Percentiles rank a stretch among this genome's conserved stretches.
Evolutionary conservation across 2,888 invertebrate genomes (phyloP).

Genomic region (Melolontha melolontha): DNA sequence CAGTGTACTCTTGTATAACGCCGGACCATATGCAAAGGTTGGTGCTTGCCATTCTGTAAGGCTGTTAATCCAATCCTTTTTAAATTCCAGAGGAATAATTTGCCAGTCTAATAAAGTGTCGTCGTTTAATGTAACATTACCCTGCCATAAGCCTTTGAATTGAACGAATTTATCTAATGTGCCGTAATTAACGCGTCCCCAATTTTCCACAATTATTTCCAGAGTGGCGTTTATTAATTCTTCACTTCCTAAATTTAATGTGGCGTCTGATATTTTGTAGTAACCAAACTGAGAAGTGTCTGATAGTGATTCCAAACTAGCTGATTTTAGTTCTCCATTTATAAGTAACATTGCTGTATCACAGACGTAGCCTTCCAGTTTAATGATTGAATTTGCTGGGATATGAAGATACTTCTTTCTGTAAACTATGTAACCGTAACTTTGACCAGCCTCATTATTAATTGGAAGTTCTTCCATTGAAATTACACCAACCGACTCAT

Average conservation of each 20-base stretch:
- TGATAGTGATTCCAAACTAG: conserved; percentile 54
- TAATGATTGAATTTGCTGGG: conserved; percentile 55
- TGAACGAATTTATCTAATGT: conserved; percentile 63
- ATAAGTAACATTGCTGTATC: conserved; percentile 69
- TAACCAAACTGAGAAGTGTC: conserved; percentile 64
- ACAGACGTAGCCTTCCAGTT: conserved; percentile 64
- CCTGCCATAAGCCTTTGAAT: conserved; percentile 64
- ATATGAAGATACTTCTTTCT: conserved; percentile 60
- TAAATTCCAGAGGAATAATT: conserved; percentile 69
- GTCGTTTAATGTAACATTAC: conserved; percentile 65
- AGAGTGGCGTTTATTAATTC: conserved; percentile 54
- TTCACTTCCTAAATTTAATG: conserved; percentile 52
- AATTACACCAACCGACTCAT: conserved; percentile 41
- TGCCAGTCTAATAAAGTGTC: conserved; percentile 64
- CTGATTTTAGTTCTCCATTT: conserved; percentile 63
- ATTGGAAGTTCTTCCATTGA: conserved; percentile 57
- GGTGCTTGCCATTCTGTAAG: conserved; percentile 57
- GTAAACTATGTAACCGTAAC: conserved; percentile 71
- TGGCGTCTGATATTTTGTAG: conserved; percentile 59
- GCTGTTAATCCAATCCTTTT: conserved; percentile 62
- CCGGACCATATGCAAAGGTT: conserved; percentile 65
- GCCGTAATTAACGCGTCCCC: conserved; percentile 79
- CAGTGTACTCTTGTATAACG: conserved; percentile 69
- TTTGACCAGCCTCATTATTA: conserved; percentile 74
- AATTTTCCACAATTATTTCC: conserved; percentile 76